Percentiles rank a stretch among this genome's conserved stretches.
phyloP scores from a whole-genome alignment of 37 sponge, comb jelly and placozoan species.

The Ephydatia muelleri region DNA sequence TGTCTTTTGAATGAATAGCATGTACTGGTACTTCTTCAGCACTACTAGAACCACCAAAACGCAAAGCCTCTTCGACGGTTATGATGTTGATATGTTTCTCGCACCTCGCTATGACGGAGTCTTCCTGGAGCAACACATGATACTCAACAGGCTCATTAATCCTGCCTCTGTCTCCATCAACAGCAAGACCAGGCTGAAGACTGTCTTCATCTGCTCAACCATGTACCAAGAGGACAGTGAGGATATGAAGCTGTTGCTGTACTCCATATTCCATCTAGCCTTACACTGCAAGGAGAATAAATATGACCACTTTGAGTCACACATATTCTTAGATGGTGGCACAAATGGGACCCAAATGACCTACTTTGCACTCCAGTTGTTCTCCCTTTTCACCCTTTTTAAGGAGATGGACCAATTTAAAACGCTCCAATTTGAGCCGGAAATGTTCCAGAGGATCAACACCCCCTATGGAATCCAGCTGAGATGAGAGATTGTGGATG shows the following conservation, averaged over 20 bases:
- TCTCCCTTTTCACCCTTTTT: constrained; percentile 60
- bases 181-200: not conserved
- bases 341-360: constrained; percentile 56
- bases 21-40: no score
- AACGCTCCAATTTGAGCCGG: constrained; percentile 37
- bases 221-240: constrained; percentile 77
- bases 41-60: no score
- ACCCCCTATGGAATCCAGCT: constrained; percentile 82
- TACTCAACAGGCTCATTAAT: constrained; percentile 60
- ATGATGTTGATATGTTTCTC: constrained; percentile 78
- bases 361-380: constrained; percentile 72
- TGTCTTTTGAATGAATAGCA: no score
- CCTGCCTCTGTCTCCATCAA: not conserved
- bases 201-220: constrained; percentile 84
- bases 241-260: constrained; percentile 81
- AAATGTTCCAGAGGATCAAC: constrained; percentile 21
- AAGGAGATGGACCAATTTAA: constrained; percentile 28
- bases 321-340: constrained; percentile 88
- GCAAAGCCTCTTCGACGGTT: no score
- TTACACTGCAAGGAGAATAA: not conserved
- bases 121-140: constrained; percentile 70
- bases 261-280: constrained; percentile 68
- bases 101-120: constrained; percentile 71
- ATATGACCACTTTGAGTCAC: constrained; percentile 64
- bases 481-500: constrained; percentile 28